Percentiles rank a stretch among this genome's conserved stretches.
Evolutionary conservation across 2,113 vertebrate genomes (phyloP).

Genomic region (Acinonyx jubatus): DNA sequence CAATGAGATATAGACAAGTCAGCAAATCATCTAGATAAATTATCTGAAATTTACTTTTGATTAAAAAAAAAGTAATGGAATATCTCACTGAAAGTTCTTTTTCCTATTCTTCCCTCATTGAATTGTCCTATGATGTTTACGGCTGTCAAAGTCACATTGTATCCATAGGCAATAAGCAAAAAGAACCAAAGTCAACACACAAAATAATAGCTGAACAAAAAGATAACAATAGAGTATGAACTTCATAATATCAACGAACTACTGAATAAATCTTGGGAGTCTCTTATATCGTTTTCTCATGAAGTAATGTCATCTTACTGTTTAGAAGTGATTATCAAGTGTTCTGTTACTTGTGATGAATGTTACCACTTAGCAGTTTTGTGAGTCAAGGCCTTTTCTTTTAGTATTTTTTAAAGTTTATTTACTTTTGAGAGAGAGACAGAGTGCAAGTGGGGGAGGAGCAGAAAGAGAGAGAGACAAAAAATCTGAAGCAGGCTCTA

Average conservation of each 20-base stretch:
- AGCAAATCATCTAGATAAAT: background rate
- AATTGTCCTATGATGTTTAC: background rate
- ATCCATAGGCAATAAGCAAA: background rate
- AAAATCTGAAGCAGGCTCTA: too few species aligned
- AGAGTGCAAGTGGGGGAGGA: too few species aligned
- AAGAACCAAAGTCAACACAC: background rate
- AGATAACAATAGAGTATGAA: background rate
- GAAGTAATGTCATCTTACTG: background rate
- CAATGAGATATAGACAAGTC: background rate
- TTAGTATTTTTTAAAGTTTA: too few species aligned
- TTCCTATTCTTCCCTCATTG: background rate
- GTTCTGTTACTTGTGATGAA: background rate
- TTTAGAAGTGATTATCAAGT: background rate
- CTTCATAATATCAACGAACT: background rate
- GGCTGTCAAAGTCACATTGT: background rate
- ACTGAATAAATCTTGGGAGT: background rate
- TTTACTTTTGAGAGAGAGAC: too few species aligned
- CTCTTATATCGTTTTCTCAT: background rate
- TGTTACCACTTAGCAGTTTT: background rate
- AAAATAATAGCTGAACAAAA: background rate
- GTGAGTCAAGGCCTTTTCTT: background rate
- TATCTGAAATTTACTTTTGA: background rate
- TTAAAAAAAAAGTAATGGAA: background rate
- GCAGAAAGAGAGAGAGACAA: too few species aligned
- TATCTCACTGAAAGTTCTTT: background rate